Percentiles rank a stretch among this genome's conserved stretches.
These are phyloP conservation scores for Kryphioiulus occultus DNA, from an alignment of 2,888 invertebrate species.

Conservation along the genomic window DNA sequence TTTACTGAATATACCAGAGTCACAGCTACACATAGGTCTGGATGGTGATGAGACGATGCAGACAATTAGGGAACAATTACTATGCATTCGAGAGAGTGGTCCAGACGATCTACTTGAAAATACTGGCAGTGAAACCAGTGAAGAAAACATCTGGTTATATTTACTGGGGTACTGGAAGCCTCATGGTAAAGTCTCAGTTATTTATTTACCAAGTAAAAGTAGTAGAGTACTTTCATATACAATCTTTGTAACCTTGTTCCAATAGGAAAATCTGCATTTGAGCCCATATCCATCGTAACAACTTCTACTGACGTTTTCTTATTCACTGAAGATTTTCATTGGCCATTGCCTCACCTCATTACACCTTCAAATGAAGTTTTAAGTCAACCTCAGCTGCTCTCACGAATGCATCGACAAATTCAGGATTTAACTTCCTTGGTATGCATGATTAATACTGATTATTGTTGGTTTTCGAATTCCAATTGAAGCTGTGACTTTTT, in stretches of 20 bases:
- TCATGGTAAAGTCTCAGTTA: not conserved
- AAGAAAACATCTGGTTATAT: conserved; percentile 46
- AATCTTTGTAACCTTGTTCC: not conserved
- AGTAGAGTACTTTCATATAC: not conserved
- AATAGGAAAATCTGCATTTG: not conserved
- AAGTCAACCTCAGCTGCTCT: conserved; percentile 30
- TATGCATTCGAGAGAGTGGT: not conserved
- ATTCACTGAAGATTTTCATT: conserved; percentile 46
- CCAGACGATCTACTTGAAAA: not conserved
- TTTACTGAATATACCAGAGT: conserved; percentile 32
- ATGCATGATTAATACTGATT: not conserved
- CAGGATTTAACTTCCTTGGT: conserved; percentile 48
- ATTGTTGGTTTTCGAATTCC: no score
- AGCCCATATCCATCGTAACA: conserved; percentile 47
- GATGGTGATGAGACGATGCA: conserved; percentile 46
- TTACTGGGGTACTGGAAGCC: conserved; percentile 51
- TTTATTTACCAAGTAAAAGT: not conserved
- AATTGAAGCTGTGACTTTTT: no score
- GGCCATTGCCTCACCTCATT: conserved; percentile 49
- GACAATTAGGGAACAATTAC: conserved; percentile 46
- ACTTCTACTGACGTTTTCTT: conserved; percentile 45
- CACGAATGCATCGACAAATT: conserved; percentile 18
- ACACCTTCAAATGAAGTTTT: conserved; percentile 43
- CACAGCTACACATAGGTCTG: conserved; percentile 1
- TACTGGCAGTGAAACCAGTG: not conserved